Conservation (phyloP, 2,888 invertebrate species). For the Limnephilus rhombicus region DNA sequence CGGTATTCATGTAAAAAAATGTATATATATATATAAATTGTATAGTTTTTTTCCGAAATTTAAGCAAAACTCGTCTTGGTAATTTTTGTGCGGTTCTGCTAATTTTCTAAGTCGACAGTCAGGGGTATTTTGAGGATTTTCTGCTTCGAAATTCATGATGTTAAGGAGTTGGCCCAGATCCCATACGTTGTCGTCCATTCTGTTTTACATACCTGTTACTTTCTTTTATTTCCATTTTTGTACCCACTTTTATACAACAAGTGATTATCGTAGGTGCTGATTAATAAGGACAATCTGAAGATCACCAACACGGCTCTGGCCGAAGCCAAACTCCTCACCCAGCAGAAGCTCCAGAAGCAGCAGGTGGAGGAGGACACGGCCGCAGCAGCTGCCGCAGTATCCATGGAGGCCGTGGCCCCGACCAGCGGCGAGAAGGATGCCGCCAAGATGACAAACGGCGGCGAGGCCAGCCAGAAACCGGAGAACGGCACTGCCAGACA, state of each 20-base stretch:
- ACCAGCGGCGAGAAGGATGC: background rate
- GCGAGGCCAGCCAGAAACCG: background rate
- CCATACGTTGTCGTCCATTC: background rate
- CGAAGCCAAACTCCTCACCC: constrained; percentile 70
- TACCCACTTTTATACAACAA: background rate
- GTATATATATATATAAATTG: no score
- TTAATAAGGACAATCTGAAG: constrained; percentile 75
- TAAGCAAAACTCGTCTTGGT: no score
- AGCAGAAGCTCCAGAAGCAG: constrained; percentile 34
- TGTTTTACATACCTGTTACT: background rate
- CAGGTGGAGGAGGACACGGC: background rate
- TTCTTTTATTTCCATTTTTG: background rate
- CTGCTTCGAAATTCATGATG: no score
- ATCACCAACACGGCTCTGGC: constrained; percentile 71
- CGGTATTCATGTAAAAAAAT: no score
- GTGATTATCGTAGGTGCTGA: constrained; percentile 68
- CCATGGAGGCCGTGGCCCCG: background rate
- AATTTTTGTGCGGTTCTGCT: no score
- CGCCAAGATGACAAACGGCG: background rate
- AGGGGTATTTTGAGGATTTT: no score
- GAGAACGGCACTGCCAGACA: constrained; percentile 9
- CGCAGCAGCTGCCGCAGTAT: background rate
- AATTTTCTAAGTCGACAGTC: no score
- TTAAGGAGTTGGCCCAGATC: no score
- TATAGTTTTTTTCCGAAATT: no score